Evolutionary conservation across 1,140 invertebrate genomes (phyloP), one percentile per base, ranked within the genome.

Genomic region (Achatina immaculata): DNA sequence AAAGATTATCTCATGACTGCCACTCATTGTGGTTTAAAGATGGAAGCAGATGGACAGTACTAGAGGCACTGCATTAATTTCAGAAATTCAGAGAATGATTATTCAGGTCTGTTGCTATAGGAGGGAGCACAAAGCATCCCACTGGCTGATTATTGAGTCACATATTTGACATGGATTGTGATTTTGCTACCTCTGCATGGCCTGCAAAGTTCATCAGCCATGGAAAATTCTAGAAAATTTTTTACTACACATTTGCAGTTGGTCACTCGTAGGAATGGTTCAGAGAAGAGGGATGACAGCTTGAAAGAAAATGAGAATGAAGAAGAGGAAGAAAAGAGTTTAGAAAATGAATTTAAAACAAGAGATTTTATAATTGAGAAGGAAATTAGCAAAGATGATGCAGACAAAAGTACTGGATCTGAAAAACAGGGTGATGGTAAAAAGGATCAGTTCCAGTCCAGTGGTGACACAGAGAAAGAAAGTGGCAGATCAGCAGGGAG

Each of bases 161-260:
- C n/a, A n/a, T n/a, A n/a, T n/a, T n/a, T n/a, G n/a, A n/a, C n/a
- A n/a, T n/a, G n/a, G n/a, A n/a, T n/a, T n/a, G n/a, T n/a, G n/a
- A n/a, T n/a, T n/a, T 14, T 24, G n/a, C n/a, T 58, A 4, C 40
- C 28, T 73, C 11, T 73, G 11, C 21, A 73, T 73, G 71, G 71
- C 71, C 4, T 3, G 24, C 58, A 28, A 34, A 9, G 14, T 9
- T 36, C 9, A 4, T 24, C 36, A 11, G 42, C n/a, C 45, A 78
- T 78, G 75, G 75, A 55, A 66, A 78, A 58, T 34, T 65, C 75
- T 4, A 78, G 31, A 38, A 78, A 78, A 43, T 78, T 58, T 6
- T 75, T 75, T 24, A 66, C 34, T 45, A 66, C 75, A n/a, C 31
- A 40, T 40, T 51, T 66, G 14, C 75, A 66, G 42, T 78, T 78